Conservation (phyloP, 2,888 invertebrate species). For the Cephus rjabovi region DNA sequence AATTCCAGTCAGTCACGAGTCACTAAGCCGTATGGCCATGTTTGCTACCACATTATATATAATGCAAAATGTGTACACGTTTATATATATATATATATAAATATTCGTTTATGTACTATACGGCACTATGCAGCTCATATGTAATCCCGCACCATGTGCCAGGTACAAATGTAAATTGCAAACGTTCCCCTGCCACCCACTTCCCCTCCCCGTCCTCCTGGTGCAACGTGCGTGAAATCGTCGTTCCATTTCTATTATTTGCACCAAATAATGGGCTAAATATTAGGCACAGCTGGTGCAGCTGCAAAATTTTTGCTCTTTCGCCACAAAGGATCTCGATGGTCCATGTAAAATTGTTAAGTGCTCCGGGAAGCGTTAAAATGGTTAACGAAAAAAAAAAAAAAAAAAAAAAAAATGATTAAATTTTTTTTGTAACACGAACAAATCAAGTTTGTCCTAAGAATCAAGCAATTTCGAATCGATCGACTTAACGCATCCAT, state of each 20-base stretch:
- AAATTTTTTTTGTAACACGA: neutral
- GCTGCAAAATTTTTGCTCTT: neutral
- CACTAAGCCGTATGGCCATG: slow-evolving; percentile 17
- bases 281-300: neutral
- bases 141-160: slow-evolving; percentile 19
- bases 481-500: neutral
- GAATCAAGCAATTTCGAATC: neutral
- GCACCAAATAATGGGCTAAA: neutral
- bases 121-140: neutral
- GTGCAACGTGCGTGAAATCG: slow-evolving; percentile 23
- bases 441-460: neutral
- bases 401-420: neutral
- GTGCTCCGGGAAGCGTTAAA: neutral
- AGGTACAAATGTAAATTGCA: slow-evolving; percentile 28
- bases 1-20: slow-evolving; percentile 23
- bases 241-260: slow-evolving; percentile 3
- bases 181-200: slow-evolving; percentile 12
- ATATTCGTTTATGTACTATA: neutral
- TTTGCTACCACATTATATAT: slow-evolving; percentile 7
- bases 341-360: neutral
- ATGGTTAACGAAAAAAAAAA: neutral
- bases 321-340: neutral
- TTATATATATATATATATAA: neutral
- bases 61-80: slow-evolving; percentile 1
- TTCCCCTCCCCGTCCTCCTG: neutral